Conservation (phyloP, 2,113 vertebrate genomes). For the Gasterosteus aculeatus region DNA sequence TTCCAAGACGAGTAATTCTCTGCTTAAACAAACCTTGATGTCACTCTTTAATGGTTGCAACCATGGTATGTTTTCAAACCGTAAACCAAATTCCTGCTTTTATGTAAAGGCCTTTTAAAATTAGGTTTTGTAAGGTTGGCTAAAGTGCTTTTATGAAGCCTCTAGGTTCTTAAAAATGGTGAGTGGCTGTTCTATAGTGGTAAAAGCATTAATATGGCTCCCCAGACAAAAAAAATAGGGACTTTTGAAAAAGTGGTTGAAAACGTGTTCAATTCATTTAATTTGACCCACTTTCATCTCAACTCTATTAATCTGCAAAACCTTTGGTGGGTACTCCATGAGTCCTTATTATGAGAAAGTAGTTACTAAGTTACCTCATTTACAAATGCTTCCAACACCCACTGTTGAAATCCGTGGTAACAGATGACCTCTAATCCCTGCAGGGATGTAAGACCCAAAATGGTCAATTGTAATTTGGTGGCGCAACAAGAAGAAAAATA, state of each 20-base stretch:
- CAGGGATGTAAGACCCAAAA: constrained; percentile 35
- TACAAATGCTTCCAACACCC: constrained; percentile 24
- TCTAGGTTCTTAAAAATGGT: neutral
- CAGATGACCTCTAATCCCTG: constrained; percentile 55
- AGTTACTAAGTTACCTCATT: constrained; percentile 30
- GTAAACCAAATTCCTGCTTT: neutral
- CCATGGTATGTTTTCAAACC: neutral
- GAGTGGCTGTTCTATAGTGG: neutral
- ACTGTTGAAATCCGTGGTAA: constrained; percentile 41
- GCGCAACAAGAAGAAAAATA: constrained; percentile 25
- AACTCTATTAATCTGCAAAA: neutral
- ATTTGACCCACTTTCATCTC: neutral
- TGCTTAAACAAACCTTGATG: neutral
- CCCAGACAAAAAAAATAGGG: neutral
- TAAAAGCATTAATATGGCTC: neutral
- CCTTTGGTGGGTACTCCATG: neutral
- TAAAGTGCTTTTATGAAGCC: neutral
- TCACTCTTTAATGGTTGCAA: neutral
- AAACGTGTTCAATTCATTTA: neutral
- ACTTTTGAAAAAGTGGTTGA: too few species aligned
- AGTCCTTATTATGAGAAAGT: neutral
- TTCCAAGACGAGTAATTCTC: neutral
- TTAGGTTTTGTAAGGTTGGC: neutral
- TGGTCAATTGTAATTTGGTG: constrained; percentile 59
- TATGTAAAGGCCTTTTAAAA: neutral